Percentiles rank a stretch among this genome's conserved stretches.
Evolutionary conservation across 2,797 vertebrate species (phyloP).

Genomic region (Sebastes oblongus): DNA sequence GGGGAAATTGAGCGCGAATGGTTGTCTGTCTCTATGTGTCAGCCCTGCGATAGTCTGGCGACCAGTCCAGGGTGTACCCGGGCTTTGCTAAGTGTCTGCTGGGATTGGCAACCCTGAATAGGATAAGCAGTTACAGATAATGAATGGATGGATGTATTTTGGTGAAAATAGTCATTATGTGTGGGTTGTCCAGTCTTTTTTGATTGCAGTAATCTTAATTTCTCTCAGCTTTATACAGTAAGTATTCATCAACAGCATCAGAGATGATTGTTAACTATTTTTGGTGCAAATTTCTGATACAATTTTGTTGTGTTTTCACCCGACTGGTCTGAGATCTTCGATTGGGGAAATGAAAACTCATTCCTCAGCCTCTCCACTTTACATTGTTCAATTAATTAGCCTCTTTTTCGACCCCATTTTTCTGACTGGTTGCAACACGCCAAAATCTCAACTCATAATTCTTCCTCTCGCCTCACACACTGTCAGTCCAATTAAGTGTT

Average conservation of each 20-base stretch:
- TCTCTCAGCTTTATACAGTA: not conserved
- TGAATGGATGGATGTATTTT: not conserved
- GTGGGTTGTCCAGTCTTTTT: not conserved
- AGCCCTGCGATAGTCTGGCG: too few species aligned
- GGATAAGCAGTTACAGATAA: too few species aligned
- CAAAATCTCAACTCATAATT: constrained; percentile 47
- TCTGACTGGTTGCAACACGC: constrained; percentile 42
- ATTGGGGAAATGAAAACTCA: constrained; percentile 10
- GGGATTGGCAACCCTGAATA: too few species aligned
- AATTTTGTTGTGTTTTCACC: not conserved
- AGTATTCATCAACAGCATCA: not conserved
- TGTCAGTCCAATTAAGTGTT: constrained; percentile 71
- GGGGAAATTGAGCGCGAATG: too few species aligned
- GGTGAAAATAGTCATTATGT: not conserved
- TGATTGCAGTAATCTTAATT: not conserved
- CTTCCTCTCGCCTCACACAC: constrained; percentile 48
- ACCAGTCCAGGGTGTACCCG: too few species aligned
- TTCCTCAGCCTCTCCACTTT: constrained; percentile 30
- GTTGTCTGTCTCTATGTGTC: too few species aligned
- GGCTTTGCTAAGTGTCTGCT: too few species aligned
- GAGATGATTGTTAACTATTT: not conserved
- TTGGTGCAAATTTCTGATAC: not conserved
- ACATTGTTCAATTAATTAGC: constrained; percentile 59
- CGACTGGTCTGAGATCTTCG: not conserved
- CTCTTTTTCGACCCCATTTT: constrained; percentile 3